A percentile compares a stretch with the other conserved stretches of the same genome.
phyloP scores from a whole-genome alignment of 2,797 vertebrate species.

The Pitangus sulphuratus region DNA sequence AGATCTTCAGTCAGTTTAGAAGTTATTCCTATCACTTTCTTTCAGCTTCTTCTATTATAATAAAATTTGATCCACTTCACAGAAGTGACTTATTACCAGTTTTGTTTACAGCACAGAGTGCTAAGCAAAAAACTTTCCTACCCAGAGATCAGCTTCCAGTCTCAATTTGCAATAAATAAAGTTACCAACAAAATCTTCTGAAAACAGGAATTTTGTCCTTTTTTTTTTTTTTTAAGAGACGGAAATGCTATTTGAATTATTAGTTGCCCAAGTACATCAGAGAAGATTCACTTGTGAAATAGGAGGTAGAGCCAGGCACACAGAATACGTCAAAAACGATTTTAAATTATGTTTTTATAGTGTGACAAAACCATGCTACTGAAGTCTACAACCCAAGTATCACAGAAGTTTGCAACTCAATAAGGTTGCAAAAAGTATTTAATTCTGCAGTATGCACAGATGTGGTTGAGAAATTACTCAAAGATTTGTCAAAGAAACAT shows the following conservation, averaged over 20 bases:
- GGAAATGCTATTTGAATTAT: conserved; percentile 53
- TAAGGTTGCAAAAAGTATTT: conserved; percentile 64
- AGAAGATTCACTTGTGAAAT: conserved; percentile 35
- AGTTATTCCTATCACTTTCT: not conserved
- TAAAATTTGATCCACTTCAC: not conserved
- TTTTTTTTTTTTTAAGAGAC: conserved; percentile 2
- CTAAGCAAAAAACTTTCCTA: not conserved
- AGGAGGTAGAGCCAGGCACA: not conserved
- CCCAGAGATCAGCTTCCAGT: not conserved
- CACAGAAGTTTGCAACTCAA: conserved; percentile 53
- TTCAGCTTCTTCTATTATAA: not conserved
- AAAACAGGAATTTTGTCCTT: not conserved
- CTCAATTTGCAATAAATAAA: not conserved
- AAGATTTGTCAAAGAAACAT: conserved; percentile 56
- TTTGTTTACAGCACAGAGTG: not conserved
- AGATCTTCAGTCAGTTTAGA: not conserved
- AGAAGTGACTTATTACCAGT: not conserved
- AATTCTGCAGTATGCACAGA: conserved; percentile 28
- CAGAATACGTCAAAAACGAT: not conserved
- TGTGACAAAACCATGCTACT: conserved; percentile 44
- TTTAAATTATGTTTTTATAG: conserved; percentile 18
- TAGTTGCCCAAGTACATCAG: conserved; percentile 47
- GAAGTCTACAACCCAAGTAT: conserved; percentile 49
- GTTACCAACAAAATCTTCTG: conserved; percentile 12
- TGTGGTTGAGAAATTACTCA: conserved; percentile 10